Base-by-base conservation (phyloP, 2,888 invertebrate genomes). In the Ditula angustiorana region DNA sequence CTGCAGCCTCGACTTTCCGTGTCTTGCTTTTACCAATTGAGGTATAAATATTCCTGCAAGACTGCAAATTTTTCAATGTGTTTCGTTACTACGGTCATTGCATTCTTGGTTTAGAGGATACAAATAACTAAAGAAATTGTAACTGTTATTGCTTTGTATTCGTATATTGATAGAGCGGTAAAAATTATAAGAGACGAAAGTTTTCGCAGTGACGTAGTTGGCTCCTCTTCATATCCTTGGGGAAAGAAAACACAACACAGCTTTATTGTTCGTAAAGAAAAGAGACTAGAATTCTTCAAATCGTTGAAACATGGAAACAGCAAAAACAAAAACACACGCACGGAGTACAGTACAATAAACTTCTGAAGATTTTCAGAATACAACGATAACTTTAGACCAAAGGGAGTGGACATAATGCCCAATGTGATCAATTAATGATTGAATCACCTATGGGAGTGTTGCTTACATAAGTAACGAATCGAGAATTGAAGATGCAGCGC, bases 171-270 rank as follows among this genome's bases (percentile, higher is more conserved):
- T 56, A 49, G 62, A 37, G 62, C 62, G 62, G 68, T 73, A 64
- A 50, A 69, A 72, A 67, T 70, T 60, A 70, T 67, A 70, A 53
- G 5, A 21, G 47, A 58, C 44, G 46, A 70, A 72, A 73, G 65
- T 60, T 70, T 74, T 62, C 62, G 28, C 61, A 55, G 58, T 61
- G 44, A 30, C 44, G 72, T 74, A 69, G 70, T 69, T 66, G 75
- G 74, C 69, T 77, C 80, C 73, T 82, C 81, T 80, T 79, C 79
- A 53, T 71, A 70, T 75, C 88, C 88, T 89, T 86, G 59, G 78
- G 83, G 85, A 85, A 87, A 90, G 82, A 90, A 89, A 90, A 86
- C 68, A 83, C 72, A 80, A 71, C 79, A 85, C 80, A 82, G 73
- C 68, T 87, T 82, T 86, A 87, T 82, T 68, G 73, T 73, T 77